Evolutionary conservation across 2,888 invertebrate species (phyloP).

Genomic region (Cephus nigrinus): DNA sequence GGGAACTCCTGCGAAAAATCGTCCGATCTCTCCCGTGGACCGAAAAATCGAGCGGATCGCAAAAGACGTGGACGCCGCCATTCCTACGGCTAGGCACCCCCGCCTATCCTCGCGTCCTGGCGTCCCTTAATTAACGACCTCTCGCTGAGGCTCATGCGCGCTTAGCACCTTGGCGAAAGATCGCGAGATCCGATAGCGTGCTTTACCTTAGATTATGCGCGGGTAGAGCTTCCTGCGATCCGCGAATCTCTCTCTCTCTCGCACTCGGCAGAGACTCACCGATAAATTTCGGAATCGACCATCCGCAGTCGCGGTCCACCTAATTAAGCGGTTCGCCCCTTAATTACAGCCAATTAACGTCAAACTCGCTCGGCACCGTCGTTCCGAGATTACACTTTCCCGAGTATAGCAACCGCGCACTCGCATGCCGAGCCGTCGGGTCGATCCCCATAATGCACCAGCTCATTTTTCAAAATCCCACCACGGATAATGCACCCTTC

Average conservation of each 20-base stretch:
- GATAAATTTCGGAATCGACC: constrained; percentile 59
- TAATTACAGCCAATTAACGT: constrained; percentile 61
- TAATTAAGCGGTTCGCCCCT: constrained; percentile 60
- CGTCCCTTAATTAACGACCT: constrained; percentile 58
- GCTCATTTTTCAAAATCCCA: background rate
- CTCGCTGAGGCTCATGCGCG: constrained; percentile 38
- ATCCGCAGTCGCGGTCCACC: constrained; percentile 36
- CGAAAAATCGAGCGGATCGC: constrained; percentile 38
- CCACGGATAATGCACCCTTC: background rate
- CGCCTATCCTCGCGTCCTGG: constrained; percentile 31
- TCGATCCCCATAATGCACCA: background rate
- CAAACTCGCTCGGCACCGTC: constrained; percentile 43
- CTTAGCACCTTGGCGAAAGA: constrained; percentile 48
- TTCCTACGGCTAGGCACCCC: background rate
- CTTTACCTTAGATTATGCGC: constrained; percentile 33
- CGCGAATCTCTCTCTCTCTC: constrained; percentile 20
- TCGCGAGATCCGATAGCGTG: constrained; percentile 55
- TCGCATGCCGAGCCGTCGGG: background rate
- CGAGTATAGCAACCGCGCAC: background rate
- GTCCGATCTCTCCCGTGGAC: constrained; percentile 16
- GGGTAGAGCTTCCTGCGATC: constrained; percentile 27
- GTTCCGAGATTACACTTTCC: constrained; percentile 23
- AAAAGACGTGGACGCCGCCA: constrained; percentile 15
- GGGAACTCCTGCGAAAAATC: constrained; percentile 24
- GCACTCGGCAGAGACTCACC: constrained; percentile 31